Percentiles rank a stretch among this genome's conserved stretches.
Evolutionary conservation across 2,113 vertebrate species (phyloP).

Genomic region (Scophthalmus maximus): DNA sequence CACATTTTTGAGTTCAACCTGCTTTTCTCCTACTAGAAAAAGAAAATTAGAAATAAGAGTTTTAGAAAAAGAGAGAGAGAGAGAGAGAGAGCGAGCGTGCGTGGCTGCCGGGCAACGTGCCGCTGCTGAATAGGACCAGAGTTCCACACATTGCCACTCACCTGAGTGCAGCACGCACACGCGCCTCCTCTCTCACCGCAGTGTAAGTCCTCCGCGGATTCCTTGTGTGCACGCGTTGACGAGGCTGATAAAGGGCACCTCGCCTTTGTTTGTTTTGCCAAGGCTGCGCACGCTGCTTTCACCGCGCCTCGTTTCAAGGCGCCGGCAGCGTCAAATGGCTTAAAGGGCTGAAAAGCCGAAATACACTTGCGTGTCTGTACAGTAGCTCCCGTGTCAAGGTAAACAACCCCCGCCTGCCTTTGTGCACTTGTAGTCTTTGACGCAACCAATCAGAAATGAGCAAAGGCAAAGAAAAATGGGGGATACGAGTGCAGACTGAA

Average conservation of each 20-base stretch:
- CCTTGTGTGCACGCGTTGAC: constrained; percentile 47
- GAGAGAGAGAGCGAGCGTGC: no score
- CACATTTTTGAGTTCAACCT: constrained; percentile 51
- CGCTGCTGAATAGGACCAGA: constrained; percentile 23
- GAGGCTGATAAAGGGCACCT: constrained; percentile 59
- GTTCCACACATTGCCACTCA: constrained; percentile 20
- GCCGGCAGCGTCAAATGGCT: constrained; percentile 48
- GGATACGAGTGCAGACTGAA: not conserved
- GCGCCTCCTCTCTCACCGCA: constrained; percentile 13
- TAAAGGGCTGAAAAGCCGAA: constrained; percentile 52
- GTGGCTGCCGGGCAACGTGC: constrained; percentile 27
- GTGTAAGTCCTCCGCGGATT: constrained; percentile 41
- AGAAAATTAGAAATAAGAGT: constrained; percentile 6
- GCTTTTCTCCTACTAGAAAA: constrained; percentile 15
- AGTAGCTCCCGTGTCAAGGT: constrained; percentile 58
- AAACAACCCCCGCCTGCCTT: constrained; percentile 65
- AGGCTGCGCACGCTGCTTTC: constrained; percentile 44
- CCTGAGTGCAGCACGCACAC: not conserved
- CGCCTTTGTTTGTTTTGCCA: constrained; percentile 67
- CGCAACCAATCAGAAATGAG: constrained; percentile 21
- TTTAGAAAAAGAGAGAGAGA: not conserved
- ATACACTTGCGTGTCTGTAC: constrained; percentile 53
- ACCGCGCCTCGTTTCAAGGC: constrained; percentile 41
- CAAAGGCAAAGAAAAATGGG: constrained; percentile 18
- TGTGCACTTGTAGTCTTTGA: constrained; percentile 27